phyloP scores from a whole-genome alignment of 2,888 invertebrate genomes.

The Ischnura elegans region DNA sequence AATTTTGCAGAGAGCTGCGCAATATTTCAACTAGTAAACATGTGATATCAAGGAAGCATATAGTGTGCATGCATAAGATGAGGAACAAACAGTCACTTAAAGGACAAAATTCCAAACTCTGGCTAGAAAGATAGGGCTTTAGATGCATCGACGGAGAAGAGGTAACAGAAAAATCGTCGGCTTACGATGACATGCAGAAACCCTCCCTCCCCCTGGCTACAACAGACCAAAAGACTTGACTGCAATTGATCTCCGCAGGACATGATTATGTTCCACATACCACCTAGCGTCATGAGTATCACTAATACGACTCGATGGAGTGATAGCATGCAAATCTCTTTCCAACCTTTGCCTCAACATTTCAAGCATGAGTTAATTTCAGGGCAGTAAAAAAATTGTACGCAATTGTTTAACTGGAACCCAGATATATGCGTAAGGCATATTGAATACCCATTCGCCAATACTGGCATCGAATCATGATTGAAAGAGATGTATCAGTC shows the following conservation, averaged over 20 bases:
- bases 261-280: constrained; percentile 59
- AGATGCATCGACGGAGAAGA: constrained; percentile 5
- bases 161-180: not conserved
- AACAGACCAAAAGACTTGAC: constrained; percentile 36
- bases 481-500: not conserved
- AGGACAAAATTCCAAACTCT: not conserved
- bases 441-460: not conserved
- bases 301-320: constrained; percentile 59
- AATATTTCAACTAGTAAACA: too few relatives aligned
- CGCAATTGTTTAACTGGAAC: too few relatives aligned
- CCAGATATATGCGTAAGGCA: too few relatives aligned
- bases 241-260: constrained; percentile 26
- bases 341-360: too few relatives aligned
- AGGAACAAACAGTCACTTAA: not conserved
- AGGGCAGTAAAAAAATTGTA: too few relatives aligned
- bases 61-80: not conserved
- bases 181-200: constrained; percentile 11
- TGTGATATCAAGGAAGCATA: too few relatives aligned
- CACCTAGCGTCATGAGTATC: constrained; percentile 52
- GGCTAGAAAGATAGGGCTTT: not conserved
- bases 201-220: not conserved
- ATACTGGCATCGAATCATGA: not conserved
- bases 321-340: too few relatives aligned
- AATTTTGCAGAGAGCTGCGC: too few relatives aligned
- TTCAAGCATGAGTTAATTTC: too few relatives aligned